A percentile compares a stretch with the other conserved stretches of the same genome.
These are phyloP conservation scores for Hydraecia micacea DNA, from an alignment of 2,888 invertebrate genomes.

Conservation along the genomic window DNA sequence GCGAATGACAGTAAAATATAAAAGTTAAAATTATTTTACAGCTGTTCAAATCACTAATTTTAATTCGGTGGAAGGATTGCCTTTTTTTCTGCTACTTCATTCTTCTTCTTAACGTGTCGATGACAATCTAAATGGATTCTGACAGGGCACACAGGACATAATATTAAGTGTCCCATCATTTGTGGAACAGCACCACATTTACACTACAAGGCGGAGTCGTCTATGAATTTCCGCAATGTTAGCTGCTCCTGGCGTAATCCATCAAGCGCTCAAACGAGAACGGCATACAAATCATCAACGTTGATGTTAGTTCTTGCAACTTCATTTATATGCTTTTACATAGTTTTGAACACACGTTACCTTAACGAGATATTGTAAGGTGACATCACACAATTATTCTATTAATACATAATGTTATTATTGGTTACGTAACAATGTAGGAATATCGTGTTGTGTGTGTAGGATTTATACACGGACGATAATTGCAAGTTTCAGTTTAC, in stretches of 20 bases:
- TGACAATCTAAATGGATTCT: too few species aligned
- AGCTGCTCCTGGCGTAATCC: not conserved
- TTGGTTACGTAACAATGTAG: slow-evolving; percentile 16
- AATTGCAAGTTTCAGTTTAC: slow-evolving; percentile 56
- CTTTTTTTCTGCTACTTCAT: not conserved
- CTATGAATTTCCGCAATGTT: not conserved
- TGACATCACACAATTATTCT: slow-evolving; percentile 18
- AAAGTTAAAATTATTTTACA: not conserved
- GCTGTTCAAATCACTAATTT: not conserved
- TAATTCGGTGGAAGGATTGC: not conserved
- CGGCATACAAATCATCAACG: too few species aligned
- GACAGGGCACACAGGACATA: too few species aligned
- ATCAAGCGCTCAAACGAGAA: too few species aligned
- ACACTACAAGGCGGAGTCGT: too few species aligned
- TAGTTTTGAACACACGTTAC: not conserved
- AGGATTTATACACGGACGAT: slow-evolving; percentile 39
- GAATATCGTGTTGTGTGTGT: slow-evolving; percentile 26
- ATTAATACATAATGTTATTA: slow-evolving; percentile 19
- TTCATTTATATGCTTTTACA: not conserved
- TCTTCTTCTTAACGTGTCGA: too few species aligned
- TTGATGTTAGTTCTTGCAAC: not conserved
- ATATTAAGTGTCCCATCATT: too few species aligned
- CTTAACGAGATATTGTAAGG: not conserved
- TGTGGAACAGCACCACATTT: too few species aligned
- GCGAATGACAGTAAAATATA: not conserved